A percentile compares a stretch with the other conserved stretches of the same genome.
Conservation (phyloP, 1,140 invertebrate genomes). For the Drosophila bocqueti region DNA sequence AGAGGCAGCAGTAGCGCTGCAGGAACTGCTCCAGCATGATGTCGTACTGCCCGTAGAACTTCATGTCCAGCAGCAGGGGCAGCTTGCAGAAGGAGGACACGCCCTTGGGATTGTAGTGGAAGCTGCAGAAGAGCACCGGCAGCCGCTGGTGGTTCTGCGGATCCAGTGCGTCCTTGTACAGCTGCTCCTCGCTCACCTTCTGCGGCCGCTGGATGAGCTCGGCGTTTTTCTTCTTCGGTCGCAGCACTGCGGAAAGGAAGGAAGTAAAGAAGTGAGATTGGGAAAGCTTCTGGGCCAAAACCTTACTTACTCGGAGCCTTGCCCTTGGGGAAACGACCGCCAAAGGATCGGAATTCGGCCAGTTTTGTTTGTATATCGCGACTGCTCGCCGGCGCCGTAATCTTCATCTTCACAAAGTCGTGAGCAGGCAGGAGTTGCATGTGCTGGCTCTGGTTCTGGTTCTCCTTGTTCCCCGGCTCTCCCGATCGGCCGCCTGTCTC, state of each 20-base stretch:
- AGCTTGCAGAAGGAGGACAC: conserved; percentile 78
- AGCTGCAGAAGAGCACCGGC: conserved; percentile 96
- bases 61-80: conserved; percentile 88
- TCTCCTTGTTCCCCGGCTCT: conserved; percentile 52
- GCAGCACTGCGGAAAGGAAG: conserved; percentile 60
- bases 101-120: conserved; percentile 86
- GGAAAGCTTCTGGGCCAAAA: background rate
- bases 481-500: conserved; percentile 9
- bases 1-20: conserved; percentile 95
- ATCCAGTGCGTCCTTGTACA: conserved; percentile 91
- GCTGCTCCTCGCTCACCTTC: conserved; percentile 67
- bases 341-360: conserved; percentile 94
- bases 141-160: conserved; percentile 95
- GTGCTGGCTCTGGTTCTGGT: conserved; percentile 28
- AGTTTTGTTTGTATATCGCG: conserved; percentile 90
- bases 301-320: conserved; percentile 61
- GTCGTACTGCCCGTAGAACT: conserved; percentile 97
- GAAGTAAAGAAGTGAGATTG: background rate
- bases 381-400: conserved; percentile 88
- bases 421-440: conserved; percentile 86
- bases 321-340: conserved; percentile 88
- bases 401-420: conserved; percentile 89
- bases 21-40: conserved; percentile 97
- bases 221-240: conserved; percentile 50
- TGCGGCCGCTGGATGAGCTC: conserved; percentile 63